Evolutionary conservation across 2,797 vertebrate species (phyloP).

Genomic region (Anniella stebbinsi): DNA sequence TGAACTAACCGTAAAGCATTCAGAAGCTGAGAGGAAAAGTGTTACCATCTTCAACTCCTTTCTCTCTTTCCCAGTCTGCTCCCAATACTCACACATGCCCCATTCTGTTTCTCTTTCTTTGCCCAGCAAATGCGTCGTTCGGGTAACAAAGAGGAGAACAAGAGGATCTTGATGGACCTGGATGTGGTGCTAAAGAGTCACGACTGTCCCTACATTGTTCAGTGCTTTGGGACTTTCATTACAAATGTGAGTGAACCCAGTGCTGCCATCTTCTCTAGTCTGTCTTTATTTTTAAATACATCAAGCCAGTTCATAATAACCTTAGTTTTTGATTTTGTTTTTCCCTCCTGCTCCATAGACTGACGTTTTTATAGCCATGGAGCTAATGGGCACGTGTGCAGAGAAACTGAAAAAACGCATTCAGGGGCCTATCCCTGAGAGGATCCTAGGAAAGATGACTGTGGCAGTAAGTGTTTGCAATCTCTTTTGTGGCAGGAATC

Average conservation of each 20-base stretch:
- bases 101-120: neutral
- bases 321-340: neutral
- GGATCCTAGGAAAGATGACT: conserved; percentile 96
- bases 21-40: neutral
- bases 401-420: conserved; percentile 97
- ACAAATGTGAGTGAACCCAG: conserved; percentile 85
- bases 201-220: conserved; percentile 96
- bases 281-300: neutral
- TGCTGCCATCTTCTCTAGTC: neutral
- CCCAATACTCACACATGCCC: neutral
- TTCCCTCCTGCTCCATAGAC: conserved; percentile 78
- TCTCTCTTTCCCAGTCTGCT: too few species aligned
- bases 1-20: neutral
- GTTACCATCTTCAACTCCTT: neutral
- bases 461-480: conserved; percentile 87
- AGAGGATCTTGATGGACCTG: conserved; percentile 95
- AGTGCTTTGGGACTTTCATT: conserved; percentile 97
- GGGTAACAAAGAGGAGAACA: conserved; percentile 96
- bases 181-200: conserved; percentile 96
- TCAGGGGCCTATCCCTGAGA: conserved; percentile 94
- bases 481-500: neutral
- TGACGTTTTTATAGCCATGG: conserved; percentile 97
- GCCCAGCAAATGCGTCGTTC: conserved; percentile 95
- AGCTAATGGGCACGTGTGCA: conserved; percentile 96
- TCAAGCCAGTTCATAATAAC: neutral